Evolutionary conservation across 2,113 vertebrate species (phyloP).

Genomic region (Nothoprocta pentlandii): DNA sequence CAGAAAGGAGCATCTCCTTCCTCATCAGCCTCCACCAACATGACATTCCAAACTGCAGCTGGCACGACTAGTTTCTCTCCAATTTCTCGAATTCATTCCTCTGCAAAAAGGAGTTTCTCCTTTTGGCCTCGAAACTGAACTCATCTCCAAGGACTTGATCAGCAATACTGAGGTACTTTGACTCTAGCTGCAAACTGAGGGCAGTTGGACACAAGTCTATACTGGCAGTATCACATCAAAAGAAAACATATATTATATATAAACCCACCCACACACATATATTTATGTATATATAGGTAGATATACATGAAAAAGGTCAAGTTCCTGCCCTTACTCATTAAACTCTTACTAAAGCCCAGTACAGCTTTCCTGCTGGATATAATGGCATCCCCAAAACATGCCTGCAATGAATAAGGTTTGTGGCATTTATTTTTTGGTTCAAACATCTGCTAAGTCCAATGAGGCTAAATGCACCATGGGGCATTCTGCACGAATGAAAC

Average conservation of each 20-base stretch:
- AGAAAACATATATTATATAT: neutral
- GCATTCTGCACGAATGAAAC: neutral
- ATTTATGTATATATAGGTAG: too few relatives aligned
- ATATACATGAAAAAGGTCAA: constrained; percentile 21
- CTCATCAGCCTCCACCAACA: neutral
- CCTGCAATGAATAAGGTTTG: neutral
- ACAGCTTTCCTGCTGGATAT: constrained; percentile 1
- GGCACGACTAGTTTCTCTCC: neutral
- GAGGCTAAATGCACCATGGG: neutral
- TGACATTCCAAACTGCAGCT: fast-evolving
- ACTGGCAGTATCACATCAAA: neutral
- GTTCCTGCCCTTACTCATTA: constrained; percentile 44
- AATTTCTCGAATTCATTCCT: neutral
- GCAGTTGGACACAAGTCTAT: neutral
- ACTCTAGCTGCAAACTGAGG: neutral
- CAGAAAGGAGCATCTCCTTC: neutral
- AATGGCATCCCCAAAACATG: neutral
- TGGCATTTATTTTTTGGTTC: neutral
- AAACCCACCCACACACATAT: too few relatives aligned
- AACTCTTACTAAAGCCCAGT: constrained; percentile 7
- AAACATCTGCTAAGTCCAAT: neutral
- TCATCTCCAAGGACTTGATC: neutral
- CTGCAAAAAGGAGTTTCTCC: neutral
- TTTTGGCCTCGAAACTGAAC: constrained; percentile 3
- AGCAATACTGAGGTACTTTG: constrained; percentile 22